Percentiles rank a stretch among this genome's conserved stretches.
Conservation (phyloP, 2,113 vertebrate species). For the Daubentonia madagascariensis region DNA sequence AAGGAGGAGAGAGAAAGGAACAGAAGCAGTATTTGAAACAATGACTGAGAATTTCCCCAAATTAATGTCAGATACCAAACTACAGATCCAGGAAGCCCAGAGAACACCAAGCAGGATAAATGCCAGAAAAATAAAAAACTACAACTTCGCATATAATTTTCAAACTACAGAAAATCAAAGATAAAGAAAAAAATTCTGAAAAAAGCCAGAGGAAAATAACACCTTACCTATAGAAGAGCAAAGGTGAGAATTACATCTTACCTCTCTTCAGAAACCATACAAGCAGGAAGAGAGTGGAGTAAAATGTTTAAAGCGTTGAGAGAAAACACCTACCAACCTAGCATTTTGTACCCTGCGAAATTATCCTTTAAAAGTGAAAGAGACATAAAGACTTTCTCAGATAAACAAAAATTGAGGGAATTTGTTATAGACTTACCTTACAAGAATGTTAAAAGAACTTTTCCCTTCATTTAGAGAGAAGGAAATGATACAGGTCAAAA, state of each 20-base stretch:
- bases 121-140: background rate
- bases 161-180: background rate
- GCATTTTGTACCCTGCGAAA: background rate
- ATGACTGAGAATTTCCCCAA: background rate
- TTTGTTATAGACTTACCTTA: background rate
- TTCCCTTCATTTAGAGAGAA: background rate
- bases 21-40: background rate
- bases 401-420: background rate
- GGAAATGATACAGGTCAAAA: background rate
- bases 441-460: background rate
- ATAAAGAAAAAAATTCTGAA: background rate
- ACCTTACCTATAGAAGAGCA: background rate
- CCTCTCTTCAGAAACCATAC: background rate
- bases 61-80: background rate
- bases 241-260: background rate
- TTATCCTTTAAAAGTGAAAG: background rate
- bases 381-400: background rate
- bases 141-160: background rate
- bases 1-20: background rate
- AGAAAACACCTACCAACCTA: background rate
- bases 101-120: background rate
- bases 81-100: background rate
- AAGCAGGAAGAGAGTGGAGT: background rate
- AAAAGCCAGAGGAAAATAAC: background rate
- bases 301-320: background rate